These are phyloP conservation scores for Cotesia congregata DNA, from an alignment of 2,888 invertebrate genomes.

Conservation along the genomic window DNA sequence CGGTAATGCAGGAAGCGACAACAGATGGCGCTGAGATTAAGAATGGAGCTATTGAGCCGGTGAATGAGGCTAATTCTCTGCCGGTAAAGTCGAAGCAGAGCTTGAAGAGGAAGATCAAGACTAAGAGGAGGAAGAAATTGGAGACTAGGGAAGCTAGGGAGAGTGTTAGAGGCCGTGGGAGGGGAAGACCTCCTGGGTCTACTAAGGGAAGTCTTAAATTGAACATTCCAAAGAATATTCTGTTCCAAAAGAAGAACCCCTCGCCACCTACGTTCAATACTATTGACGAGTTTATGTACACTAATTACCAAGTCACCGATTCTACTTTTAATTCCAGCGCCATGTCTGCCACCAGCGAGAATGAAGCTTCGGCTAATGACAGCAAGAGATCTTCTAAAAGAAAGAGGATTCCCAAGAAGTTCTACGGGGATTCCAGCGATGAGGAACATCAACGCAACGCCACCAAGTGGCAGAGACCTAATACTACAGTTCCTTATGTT, in stretches of 20 bases:
- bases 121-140: constrained; percentile 76
- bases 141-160: constrained; percentile 35
- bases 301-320: constrained; percentile 16
- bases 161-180: constrained; percentile 42
- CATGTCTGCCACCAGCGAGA: constrained; percentile 41
- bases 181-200: constrained; percentile 2
- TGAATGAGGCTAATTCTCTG: background rate
- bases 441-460: constrained; percentile 78
- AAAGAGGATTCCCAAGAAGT: constrained; percentile 85
- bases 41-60: constrained; percentile 58
- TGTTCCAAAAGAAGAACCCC: constrained; percentile 63
- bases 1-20: constrained; percentile 73
- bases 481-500: constrained; percentile 61
- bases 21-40: constrained; percentile 55
- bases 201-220: constrained; percentile 73
- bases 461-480: constrained; percentile 77
- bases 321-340: background rate
- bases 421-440: constrained; percentile 90
- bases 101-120: constrained; percentile 72
- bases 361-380: constrained; percentile 73
- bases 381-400: constrained; percentile 84
- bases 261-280: constrained; percentile 38
- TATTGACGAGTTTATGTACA: constrained; percentile 24
- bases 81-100: constrained; percentile 65
- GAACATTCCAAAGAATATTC: constrained; percentile 73